Evolutionary conservation across 2,113 vertebrate species (phyloP), one percentile per base, ranked within the genome.

Genomic region (Zosterops pallidus): DNA sequence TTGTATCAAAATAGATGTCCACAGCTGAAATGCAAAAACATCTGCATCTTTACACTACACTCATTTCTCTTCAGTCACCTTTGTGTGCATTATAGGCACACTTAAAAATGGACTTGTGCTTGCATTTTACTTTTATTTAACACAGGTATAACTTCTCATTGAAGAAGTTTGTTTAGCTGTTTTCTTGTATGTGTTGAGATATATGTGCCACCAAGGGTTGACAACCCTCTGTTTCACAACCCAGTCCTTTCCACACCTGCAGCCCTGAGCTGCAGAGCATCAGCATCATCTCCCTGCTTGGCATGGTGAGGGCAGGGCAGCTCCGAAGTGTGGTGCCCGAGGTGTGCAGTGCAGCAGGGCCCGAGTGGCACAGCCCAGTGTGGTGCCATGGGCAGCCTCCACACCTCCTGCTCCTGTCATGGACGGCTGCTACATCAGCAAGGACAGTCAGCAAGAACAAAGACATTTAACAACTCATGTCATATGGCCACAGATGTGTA

Each of bases 171-270:
- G 21, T 79, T 68, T 13, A 79, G 29, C 20, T 50, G 3, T 69
- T 81, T 79, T 64, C n/a, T 86, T 3, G 0, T 18, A 11, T 8
- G 3, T 44, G 6, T 59, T 6, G 10, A 62, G 28, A 62, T 37
- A 20, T 2, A 4, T 0, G 3, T 63, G 29, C 31, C 70, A 29
- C 23, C 1, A 2, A 70, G 25, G 41, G 26, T 4, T 44, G 53
- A 56, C 24, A 50, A 28, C 1, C 3, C 17, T 9, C 14, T 5
- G 1, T 70, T 72, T 72, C 75, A 65, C 59, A 90, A 15, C 19
- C 15, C 57, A 23, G 6, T 24, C 47, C 21, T 63, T 81, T 35
- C 56, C 60, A 59, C 52, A 44, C 14, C 12, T 50, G 50, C 71
- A 37, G 39, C 71, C 80, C 52, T 49, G 79, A 65, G 86, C 72